These are phyloP conservation scores for Chaetodon trifasciatus DNA, from an alignment of 2,797 vertebrate genomes.

Conservation along the genomic window DNA sequence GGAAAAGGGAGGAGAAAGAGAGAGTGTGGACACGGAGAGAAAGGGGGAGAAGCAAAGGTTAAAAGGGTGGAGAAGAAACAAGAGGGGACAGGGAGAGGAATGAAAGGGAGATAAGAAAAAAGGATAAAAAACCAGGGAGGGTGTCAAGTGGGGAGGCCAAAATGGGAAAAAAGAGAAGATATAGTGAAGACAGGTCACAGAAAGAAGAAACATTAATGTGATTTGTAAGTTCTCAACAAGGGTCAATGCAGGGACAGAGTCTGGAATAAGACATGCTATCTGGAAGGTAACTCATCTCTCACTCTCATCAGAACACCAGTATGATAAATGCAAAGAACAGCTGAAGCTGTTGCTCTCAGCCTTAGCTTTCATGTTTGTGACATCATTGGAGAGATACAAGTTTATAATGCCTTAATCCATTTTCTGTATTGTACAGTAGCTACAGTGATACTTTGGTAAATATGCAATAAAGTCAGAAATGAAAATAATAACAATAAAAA, in stretches of 20 bases:
- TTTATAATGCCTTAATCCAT: slow-evolving; percentile 22
- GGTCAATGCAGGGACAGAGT: slow-evolving; percentile 19
- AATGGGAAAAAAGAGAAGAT: neutral
- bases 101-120: neutral
- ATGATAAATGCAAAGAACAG: neutral
- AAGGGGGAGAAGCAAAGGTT: no score
- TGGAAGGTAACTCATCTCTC: slow-evolving; percentile 24
- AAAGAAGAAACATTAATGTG: slow-evolving; percentile 12
- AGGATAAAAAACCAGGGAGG: neutral
- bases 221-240: slow-evolving; percentile 12
- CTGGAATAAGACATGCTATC: slow-evolving; percentile 7
- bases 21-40: neutral
- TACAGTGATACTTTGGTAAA: slow-evolving; percentile 3
- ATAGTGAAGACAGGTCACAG: neutral
- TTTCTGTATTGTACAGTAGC: slow-evolving; percentile 2
- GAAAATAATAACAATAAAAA: neutral
- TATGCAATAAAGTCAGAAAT: neutral
- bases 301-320: neutral
- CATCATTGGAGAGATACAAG: slow-evolving; percentile 1
- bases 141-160: neutral
- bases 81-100: neutral
- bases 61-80: neutral
- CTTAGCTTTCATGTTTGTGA: neutral
- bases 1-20: neutral
- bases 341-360: neutral